Evolutionary conservation across 2,113 vertebrate species (phyloP), one percentile per base, ranked within the genome.

Genomic region (Syrrhaptes paradoxus): DNA sequence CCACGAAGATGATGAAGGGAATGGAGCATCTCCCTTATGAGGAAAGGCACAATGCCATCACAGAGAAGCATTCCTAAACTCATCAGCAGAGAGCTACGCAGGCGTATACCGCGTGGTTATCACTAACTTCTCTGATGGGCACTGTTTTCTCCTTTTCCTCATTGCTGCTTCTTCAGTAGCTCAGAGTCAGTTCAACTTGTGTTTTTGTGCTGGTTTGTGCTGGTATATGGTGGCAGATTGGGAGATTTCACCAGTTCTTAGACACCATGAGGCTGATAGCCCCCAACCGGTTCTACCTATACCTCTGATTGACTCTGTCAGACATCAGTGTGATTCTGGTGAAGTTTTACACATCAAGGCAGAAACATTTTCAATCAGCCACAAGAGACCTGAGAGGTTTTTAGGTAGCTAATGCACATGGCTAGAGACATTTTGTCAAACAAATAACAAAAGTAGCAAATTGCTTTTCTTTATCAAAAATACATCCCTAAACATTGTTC

Each of bases 41-140:
- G n/a, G n/a, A n/a, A n/a, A n/a, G n/a, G n/a, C 38, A 55, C 65
- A 34, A 22, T 4, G 15, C 13, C 34, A 21, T 38, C 2, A 1
- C 21, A 43, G 46, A 52, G 49, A 45, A 57, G 5, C 10, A 41
- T 51, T n/a, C 32, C 9, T 10, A 49, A 79, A 59, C 43, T 52
- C 26, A 9, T 1, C 12, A 55, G 67, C 32, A 71, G 51, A 52
- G 9, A 59, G 17, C 14, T 83, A 36, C 41, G 41, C 66, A 70
- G n/a, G 41, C 11, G 3, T 7, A 17, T 1, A 1, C 51, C 59
- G 28, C 0, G 0, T n/a, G 36, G 13, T 25, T n/a, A 57, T 17
- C 43, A 28, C 31, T 48, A 45, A n/a, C 26, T 55, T 74, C 51
- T 51, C 17, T 71, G 15, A 12, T 9, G 17, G 10, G 17, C 1